A percentile compares a stretch with the other conserved stretches of the same genome.
Evolutionary conservation across 1,140 invertebrate species (phyloP).

Genomic region (Drosophila tristis): DNA sequence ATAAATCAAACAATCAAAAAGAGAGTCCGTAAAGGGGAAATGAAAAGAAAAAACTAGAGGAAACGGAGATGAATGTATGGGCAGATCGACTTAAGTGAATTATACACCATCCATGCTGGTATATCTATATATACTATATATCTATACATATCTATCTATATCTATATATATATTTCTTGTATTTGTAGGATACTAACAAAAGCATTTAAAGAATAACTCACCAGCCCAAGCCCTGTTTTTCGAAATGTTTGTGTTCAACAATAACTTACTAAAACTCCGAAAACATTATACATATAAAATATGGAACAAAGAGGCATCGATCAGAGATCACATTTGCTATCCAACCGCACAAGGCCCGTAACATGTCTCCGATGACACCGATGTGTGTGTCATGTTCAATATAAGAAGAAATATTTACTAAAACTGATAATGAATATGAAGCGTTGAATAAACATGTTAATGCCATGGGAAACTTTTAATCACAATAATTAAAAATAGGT

Average conservation of each 20-base stretch:
- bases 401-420: constrained; percentile 11
- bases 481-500: too few species aligned
- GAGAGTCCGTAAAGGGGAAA: neutral
- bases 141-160: too few species aligned
- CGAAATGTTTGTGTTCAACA: constrained; percentile 21
- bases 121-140: too few species aligned
- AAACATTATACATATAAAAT: neutral
- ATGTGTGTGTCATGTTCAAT: constrained; percentile 65
- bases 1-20: constrained; percentile 28
- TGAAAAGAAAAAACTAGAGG: neutral
- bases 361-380: constrained; percentile 33
- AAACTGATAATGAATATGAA: constrained; percentile 51
- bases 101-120: neutral
- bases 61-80: constrained; percentile 18
- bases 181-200: constrained; percentile 38
- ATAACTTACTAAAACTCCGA: constrained; percentile 33
- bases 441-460: constrained; percentile 16
- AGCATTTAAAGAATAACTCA: constrained; percentile 30
- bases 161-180: neutral
- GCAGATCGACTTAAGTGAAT: constrained; percentile 34
- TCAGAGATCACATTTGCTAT: too few species aligned
- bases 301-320: neutral
- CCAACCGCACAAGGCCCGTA: constrained; percentile 33
- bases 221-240: neutral
- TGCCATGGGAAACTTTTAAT: neutral